Percentiles rank a stretch among this genome's conserved stretches.
Conservation (phyloP, 2,797 vertebrate genomes). For the Semaprochilodus insignis region DNA sequence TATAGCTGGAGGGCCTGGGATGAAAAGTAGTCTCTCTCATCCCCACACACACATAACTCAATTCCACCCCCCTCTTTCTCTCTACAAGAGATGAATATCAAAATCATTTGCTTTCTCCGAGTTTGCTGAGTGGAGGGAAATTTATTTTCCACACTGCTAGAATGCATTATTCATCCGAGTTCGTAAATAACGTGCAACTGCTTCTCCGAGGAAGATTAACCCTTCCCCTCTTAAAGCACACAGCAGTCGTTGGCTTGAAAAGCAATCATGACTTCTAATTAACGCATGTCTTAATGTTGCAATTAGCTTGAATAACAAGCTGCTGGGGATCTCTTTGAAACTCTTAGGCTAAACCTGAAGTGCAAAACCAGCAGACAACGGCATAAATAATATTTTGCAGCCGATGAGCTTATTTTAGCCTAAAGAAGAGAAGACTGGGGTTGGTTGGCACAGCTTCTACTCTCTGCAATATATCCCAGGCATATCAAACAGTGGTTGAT, state of each 20-base stretch:
- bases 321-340: slow-evolving; percentile 35
- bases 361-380: too few species aligned
- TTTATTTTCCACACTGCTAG: slow-evolving; percentile 85
- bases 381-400: too few species aligned
- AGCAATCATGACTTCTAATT: slow-evolving; percentile 61
- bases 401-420: too few species aligned
- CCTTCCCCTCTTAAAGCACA: slow-evolving; percentile 69
- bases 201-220: slow-evolving; percentile 85
- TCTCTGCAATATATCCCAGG: too few species aligned
- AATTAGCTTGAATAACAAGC: slow-evolving; percentile 59
- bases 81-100: slow-evolving; percentile 83
- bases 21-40: slow-evolving; percentile 72
- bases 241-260: slow-evolving; percentile 50
- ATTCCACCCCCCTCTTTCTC: slow-evolving; percentile 27
- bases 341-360: too few species aligned
- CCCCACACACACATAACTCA: slow-evolving; percentile 78
- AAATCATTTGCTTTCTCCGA: slow-evolving; percentile 87
- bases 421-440: too few species aligned
- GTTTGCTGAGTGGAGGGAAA: slow-evolving; percentile 83
- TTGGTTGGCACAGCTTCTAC: too few species aligned
- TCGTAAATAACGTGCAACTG: slow-evolving; percentile 88
- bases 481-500: too few species aligned
- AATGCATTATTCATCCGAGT: slow-evolving; percentile 90
- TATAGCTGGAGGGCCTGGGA: slow-evolving; percentile 73
- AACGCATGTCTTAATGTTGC: slow-evolving; percentile 61